Percentiles rank a stretch among this genome's conserved stretches.
Conservation (phyloP, 2,113 vertebrate species). For the Archocentrus centrarchus region DNA sequence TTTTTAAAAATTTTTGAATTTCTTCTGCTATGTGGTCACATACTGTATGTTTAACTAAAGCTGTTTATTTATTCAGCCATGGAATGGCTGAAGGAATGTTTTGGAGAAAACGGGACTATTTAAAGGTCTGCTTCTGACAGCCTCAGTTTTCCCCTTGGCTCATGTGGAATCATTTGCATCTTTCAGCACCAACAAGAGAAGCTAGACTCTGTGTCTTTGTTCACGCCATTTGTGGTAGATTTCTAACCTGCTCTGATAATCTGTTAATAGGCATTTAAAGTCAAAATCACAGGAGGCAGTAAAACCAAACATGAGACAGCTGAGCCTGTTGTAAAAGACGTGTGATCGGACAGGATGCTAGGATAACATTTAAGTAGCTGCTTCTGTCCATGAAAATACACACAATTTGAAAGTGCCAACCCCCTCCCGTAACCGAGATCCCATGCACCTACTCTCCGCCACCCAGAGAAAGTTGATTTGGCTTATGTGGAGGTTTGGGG, state of each 20-base stretch:
- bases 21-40: background rate
- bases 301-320: slow-evolving; percentile 55
- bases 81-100: slow-evolving; percentile 24
- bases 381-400: slow-evolving; percentile 60
- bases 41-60: slow-evolving; percentile 5
- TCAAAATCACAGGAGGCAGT: slow-evolving; percentile 27
- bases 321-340: slow-evolving; percentile 59
- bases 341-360: slow-evolving; percentile 53
- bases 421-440: slow-evolving; percentile 23
- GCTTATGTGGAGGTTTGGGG: slow-evolving; percentile 40
- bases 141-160: background rate
- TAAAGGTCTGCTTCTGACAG: background rate
- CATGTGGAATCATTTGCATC: background rate
- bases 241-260: background rate
- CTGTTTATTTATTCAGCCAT: slow-evolving; percentile 23
- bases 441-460: slow-evolving; percentile 10
- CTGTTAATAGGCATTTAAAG: background rate
- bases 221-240: background rate
- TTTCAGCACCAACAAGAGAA: background rate
- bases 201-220: background rate
- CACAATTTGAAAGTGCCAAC: slow-evolving; percentile 61
- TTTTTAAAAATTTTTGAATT: fast-evolving
- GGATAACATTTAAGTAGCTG: slow-evolving; percentile 82
- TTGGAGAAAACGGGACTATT: slow-evolving; percentile 34
- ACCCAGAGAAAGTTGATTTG: slow-evolving; percentile 21